phyloP scores from a whole-genome alignment of 2,113 vertebrate genomes.

The Phrynosoma platyrhinos region DNA sequence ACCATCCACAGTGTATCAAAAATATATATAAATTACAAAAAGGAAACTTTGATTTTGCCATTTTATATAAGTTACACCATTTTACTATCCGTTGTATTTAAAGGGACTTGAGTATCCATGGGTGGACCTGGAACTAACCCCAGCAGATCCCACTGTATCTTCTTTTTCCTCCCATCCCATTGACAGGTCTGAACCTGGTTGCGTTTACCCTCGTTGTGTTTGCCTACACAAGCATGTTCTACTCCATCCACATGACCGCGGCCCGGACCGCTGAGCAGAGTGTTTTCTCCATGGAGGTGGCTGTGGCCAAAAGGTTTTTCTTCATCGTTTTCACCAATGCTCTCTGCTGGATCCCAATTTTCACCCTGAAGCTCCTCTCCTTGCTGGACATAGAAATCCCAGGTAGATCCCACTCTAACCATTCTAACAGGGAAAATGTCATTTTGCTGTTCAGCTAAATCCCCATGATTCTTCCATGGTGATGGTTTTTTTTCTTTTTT shows the following conservation, averaged over 20 bases:
- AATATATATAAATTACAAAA: too few species aligned
- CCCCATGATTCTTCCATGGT: not conserved
- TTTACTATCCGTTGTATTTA: too few species aligned
- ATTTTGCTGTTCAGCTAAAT: too few species aligned
- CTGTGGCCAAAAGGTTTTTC: slow-evolving; percentile 71
- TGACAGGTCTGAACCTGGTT: slow-evolving; percentile 28
- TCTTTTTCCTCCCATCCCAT: not conserved
- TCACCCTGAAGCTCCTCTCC: slow-evolving; percentile 73
- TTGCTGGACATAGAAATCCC: slow-evolving; percentile 73
- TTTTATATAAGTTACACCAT: too few species aligned
- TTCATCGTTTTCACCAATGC: slow-evolving; percentile 72
- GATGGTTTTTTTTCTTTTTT: not conserved
- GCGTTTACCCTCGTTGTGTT: slow-evolving; percentile 74
- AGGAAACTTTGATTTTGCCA: too few species aligned
- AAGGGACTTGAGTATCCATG: too few species aligned
- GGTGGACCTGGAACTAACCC: too few species aligned
- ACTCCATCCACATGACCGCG: slow-evolving; percentile 58
- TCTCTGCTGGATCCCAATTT: slow-evolving; percentile 78
- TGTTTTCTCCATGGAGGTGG: slow-evolving; percentile 58
- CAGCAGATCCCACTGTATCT: too few species aligned
- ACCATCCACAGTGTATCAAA: too few species aligned
- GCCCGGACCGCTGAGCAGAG: slow-evolving; percentile 37
- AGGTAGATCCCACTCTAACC: slow-evolving; percentile 52
- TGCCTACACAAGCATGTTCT: slow-evolving; percentile 72
- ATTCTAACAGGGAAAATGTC: too few species aligned